Evolutionary conservation across 2,797 vertebrate genomes (phyloP), one percentile per base, ranked within the genome.

Genomic region (Streptopelia turtur): DNA sequence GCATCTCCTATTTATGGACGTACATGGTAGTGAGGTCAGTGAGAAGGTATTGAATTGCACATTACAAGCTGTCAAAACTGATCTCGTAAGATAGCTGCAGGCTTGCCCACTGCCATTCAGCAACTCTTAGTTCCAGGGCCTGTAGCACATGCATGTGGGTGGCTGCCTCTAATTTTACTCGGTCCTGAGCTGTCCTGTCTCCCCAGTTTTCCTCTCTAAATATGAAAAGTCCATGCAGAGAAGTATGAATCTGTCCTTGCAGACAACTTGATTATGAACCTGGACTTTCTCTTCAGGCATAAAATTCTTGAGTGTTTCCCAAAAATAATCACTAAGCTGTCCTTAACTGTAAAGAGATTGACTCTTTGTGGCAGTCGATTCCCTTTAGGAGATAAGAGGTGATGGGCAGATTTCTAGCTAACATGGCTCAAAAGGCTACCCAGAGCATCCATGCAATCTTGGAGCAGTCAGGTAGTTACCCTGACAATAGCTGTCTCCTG

Each of bases 61-160:
- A 39, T 76, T 86, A 30, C 33, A 52, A 71, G 18, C 77, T 93
- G 83, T 90, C 91, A 89, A 74, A 94, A 66, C 16, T 71, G 60
- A 87, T 94, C 69, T 82, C 66, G 80, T 13, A 27, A 41, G 33
- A 28, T 87, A 84, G 90, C 74, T 84, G 43, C 56, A 50, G 57
- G 56, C 57, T 92, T 94, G 37, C 17, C 31, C 16, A 1, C 30
- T 77, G 70, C 63, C 24, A 5, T 77, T 74, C 43, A 84, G 65
- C 43, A 72, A 37, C 27, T 81, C 33, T 68, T 78, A 76, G 10
- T 82, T 56, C 22, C 18, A 18, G 23, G 22, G n/a, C 12, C 6
- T 70, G 0, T 11, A 56, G 39, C 35, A 28, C 4, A 10, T 35
- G 49, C 21, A 11, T 57, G 5, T 61, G 72, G 52, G 35, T 86